Percentiles rank a stretch among this genome's conserved stretches.
Conservation (phyloP, 2,888 invertebrate genomes). For the Trissolcus brochymenae region DNA sequence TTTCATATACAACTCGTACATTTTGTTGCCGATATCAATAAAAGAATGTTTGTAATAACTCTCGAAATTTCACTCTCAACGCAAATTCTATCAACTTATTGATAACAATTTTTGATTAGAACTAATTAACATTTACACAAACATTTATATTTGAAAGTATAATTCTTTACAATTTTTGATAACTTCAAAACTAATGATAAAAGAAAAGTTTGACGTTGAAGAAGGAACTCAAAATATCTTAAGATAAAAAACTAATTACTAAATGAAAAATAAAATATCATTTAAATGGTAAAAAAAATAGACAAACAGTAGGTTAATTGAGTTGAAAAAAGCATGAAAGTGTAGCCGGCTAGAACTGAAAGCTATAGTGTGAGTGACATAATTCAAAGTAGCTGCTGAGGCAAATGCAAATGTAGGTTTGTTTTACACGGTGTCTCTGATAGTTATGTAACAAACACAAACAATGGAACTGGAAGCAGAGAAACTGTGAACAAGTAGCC, state of each 20-base stretch:
- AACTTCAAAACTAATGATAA: no score
- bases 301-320: neutral
- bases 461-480: slow-evolving; percentile 45
- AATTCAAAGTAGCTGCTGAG: slow-evolving; percentile 11
- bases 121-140: no score
- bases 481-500: slow-evolving; percentile 39
- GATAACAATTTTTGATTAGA: no score
- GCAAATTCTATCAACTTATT: neutral
- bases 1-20: slow-evolving; percentile 28
- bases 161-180: no score
- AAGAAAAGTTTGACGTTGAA: no score
- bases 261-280: no score
- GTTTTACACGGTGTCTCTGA: slow-evolving; percentile 46
- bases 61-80: neutral
- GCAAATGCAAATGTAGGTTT: slow-evolving; percentile 44
- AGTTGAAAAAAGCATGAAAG: slow-evolving; percentile 1
- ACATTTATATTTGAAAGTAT: no score
- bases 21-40: slow-evolving; percentile 26
- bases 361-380: slow-evolving; percentile 9
- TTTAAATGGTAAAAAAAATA: neutral
- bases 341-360: neutral
- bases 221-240: no score
- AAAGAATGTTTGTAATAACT: slow-evolving; percentile 9
- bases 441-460: slow-evolving; percentile 45
- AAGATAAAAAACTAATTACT: neutral